Conservation (phyloP, 2,797 vertebrate species). For the Spizella passerina region DNA sequence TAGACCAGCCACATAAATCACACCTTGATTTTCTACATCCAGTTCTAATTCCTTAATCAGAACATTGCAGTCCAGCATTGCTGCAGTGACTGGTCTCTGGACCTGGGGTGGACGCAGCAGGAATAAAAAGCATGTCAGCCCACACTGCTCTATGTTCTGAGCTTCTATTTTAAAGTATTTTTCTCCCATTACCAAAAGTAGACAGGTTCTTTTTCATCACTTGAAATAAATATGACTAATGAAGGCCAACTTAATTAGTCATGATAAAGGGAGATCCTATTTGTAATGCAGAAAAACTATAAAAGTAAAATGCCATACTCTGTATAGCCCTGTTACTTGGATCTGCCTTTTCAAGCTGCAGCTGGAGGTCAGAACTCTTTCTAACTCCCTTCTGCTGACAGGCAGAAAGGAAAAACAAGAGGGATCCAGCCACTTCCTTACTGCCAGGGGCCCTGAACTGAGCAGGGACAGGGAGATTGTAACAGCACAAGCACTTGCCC, state of each 20-base stretch:
- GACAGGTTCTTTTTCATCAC: not conserved
- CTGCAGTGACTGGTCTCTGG: constrained; percentile 80
- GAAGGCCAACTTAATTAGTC: not conserved
- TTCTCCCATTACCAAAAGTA: not conserved
- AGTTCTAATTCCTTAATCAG: constrained; percentile 75
- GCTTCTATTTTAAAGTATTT: not conserved
- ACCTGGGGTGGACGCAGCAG: constrained; percentile 73
- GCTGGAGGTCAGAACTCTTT: not conserved
- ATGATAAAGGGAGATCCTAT: not conserved
- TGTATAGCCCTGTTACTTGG: not conserved
- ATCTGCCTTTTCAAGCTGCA: not conserved
- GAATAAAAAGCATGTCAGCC: not conserved
- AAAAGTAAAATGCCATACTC: not conserved
- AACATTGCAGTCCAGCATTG: constrained; percentile 78
- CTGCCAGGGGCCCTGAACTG: not conserved
- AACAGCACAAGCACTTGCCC: not conserved
- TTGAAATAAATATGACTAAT: not conserved
- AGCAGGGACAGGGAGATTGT: not conserved
- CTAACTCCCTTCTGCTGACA: not conserved
- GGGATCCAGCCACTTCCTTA: not conserved
- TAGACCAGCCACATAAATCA: constrained; percentile 77
- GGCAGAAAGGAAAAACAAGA: not conserved
- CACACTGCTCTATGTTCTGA: not conserved
- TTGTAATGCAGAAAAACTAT: not conserved
- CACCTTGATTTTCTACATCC: constrained; percentile 75